A percentile compares a stretch with the other conserved stretches of the same genome.
Conservation (phyloP, 1,140 invertebrate species). For the Tetraneura akinire region DNA sequence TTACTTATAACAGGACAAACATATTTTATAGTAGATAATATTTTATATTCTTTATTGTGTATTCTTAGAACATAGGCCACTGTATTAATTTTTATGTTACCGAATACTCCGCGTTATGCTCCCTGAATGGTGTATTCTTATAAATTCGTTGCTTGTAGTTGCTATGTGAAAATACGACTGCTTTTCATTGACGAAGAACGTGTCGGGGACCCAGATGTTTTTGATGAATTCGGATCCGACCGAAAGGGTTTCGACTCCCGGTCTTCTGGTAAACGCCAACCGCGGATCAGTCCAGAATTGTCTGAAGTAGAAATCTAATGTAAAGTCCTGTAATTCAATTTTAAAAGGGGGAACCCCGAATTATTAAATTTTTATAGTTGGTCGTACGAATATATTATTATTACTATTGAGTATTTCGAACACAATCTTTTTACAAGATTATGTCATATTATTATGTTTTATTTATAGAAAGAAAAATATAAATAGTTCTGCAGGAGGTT, state of each 20-base stretch:
- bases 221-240: constrained; percentile 94
- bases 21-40: no score
- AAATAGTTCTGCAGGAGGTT: no score
- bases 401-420: background rate
- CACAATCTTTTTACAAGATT: no score
- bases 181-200: constrained; percentile 98
- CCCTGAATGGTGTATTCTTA: constrained; percentile 91
- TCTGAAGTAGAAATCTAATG: constrained; percentile 97
- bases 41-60: no score
- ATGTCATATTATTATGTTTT: no score
- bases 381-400: background rate
- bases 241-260: constrained; percentile 83
- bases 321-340: constrained; percentile 79
- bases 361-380: background rate
- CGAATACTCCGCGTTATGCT: constrained; percentile 93
- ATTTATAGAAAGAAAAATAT: no score
- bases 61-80: no score
- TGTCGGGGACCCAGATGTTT: constrained; percentile 98
- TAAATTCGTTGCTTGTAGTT: constrained; percentile 96
- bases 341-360: no score
- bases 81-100: constrained; percentile 68
- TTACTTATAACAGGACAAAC: no score
- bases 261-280: constrained; percentile 83
- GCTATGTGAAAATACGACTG: constrained; percentile 97
- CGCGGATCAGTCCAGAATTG: constrained; percentile 97